phyloP scores from a whole-genome alignment of 2,888 invertebrate genomes.

The Hydriomena furcata region DNA sequence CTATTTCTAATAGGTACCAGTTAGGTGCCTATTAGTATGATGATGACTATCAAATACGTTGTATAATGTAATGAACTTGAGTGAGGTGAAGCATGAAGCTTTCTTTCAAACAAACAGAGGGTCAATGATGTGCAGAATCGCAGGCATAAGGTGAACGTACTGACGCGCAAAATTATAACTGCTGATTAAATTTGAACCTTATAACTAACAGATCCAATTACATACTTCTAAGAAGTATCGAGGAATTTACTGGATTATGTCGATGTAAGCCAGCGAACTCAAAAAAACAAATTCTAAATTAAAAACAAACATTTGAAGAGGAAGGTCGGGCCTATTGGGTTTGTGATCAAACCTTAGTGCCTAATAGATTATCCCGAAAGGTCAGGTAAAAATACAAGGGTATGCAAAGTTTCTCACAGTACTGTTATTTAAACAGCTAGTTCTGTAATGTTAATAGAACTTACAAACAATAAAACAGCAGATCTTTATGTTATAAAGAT shows the following conservation, averaged over 20 bases:
- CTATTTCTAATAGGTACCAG: neutral
- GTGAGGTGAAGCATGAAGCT: constrained; percentile 1
- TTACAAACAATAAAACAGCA: neutral
- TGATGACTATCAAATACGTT: constrained; percentile 2
- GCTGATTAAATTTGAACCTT: constrained; percentile 24
- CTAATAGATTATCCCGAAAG: too few relatives aligned
- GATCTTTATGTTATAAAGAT: too few relatives aligned
- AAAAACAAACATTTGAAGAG: too few relatives aligned
- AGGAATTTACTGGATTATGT: neutral
- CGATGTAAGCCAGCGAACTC: neutral
- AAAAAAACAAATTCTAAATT: too few relatives aligned
- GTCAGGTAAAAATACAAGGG: too few relatives aligned
- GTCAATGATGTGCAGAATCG: constrained; percentile 40
- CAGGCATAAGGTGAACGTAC: constrained; percentile 47
- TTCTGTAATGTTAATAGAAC: too few relatives aligned
- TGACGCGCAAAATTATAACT: constrained; percentile 24
- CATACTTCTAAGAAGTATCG: constrained; percentile 20
- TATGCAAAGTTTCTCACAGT: too few relatives aligned
- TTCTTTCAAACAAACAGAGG: constrained; percentile 28
- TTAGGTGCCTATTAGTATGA: neutral
- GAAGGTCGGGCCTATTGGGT: too few relatives aligned
- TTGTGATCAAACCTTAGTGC: too few relatives aligned
- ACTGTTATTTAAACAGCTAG: too few relatives aligned
- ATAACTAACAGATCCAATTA: constrained; percentile 18
- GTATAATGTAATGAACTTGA: constrained; percentile 21